Percentiles rank a stretch among this genome's conserved stretches.
These are phyloP conservation scores for Papilio polyxenes DNA, from an alignment of 1,140 invertebrate genomes.

Conservation along the genomic window DNA sequence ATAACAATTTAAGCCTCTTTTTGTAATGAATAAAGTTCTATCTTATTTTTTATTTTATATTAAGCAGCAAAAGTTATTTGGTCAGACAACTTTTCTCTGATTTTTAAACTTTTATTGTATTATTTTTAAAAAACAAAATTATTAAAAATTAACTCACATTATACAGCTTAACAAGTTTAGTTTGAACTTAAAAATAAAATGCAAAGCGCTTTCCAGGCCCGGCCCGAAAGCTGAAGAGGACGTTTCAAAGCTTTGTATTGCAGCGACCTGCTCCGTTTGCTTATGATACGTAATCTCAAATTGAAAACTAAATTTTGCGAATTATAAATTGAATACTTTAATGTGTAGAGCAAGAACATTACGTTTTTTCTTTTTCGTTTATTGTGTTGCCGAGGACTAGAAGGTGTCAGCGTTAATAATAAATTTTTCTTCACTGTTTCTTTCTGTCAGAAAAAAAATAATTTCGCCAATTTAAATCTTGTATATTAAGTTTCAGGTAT, in stretches of 20 bases:
- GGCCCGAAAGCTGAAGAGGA: neutral
- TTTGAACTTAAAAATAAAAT: constrained; percentile 3
- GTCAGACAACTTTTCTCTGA: too few species aligned
- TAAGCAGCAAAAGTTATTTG: too few species aligned
- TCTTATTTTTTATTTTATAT: too few species aligned
- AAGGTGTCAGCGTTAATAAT: too few species aligned
- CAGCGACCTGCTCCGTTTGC: neutral
- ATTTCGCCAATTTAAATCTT: too few species aligned
- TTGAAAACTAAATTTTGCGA: neutral
- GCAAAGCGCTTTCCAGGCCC: neutral
- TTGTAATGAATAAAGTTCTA: too few species aligned
- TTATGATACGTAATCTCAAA: neutral
- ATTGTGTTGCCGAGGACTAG: too few species aligned
- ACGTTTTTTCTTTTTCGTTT: neutral
- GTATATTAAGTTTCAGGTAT: too few species aligned
- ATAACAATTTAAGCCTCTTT: too few species aligned
- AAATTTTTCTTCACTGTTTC: too few species aligned
- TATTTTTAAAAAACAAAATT: neutral
- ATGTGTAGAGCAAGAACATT: neutral
- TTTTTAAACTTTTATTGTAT: too few species aligned
- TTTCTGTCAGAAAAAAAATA: too few species aligned
- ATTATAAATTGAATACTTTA: constrained; percentile 4
- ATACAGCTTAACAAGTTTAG: constrained; percentile 5
- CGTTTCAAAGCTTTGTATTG: neutral
- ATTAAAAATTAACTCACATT: neutral